Conservation (phyloP, 2,113 vertebrate species). For the Talpa occidentalis region DNA sequence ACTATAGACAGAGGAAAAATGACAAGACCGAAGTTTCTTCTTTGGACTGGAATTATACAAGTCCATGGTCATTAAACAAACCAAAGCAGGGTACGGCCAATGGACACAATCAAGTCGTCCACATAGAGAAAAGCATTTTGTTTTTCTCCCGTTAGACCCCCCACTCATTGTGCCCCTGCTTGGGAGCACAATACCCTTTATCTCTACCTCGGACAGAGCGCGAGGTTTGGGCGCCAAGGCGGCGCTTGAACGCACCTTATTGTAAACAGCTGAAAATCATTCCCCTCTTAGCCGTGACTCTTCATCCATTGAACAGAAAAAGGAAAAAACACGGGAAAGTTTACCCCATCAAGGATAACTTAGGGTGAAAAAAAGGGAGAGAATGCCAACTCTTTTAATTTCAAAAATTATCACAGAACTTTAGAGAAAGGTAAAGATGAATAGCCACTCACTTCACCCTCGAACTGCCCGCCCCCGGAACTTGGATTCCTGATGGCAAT, state of each 20-base stretch:
- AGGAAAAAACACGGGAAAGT: not conserved
- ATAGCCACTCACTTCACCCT: not conserved
- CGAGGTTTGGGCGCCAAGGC: not conserved
- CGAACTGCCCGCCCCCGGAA: not conserved
- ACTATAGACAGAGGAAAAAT: not conserved
- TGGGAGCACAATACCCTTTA: not conserved
- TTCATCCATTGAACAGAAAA: not conserved
- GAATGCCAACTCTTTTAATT: not conserved
- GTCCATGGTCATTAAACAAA: not conserved
- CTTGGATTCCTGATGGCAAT: not conserved
- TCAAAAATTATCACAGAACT: not conserved
- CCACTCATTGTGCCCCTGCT: too few species aligned
- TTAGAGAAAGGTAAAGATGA: not conserved
- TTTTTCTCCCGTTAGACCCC: not conserved
- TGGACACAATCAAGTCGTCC: not conserved
- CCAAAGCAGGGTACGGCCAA: too few species aligned
- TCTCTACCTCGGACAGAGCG: rapidly evolving
- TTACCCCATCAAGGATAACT: not conserved
- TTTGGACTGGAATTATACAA: constrained; percentile 13
- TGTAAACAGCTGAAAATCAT: not conserved
- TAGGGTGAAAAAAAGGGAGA: too few species aligned
- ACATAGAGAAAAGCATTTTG: not conserved
- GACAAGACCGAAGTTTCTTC: constrained; percentile 5
- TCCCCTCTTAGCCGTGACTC: not conserved
- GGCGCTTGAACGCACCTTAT: rapidly evolving